Percentiles rank a stretch among this genome's conserved stretches.
Evolutionary conservation across 2,888 invertebrate genomes (phyloP).

Genomic region (Cosmorhoe ocellata): DNA sequence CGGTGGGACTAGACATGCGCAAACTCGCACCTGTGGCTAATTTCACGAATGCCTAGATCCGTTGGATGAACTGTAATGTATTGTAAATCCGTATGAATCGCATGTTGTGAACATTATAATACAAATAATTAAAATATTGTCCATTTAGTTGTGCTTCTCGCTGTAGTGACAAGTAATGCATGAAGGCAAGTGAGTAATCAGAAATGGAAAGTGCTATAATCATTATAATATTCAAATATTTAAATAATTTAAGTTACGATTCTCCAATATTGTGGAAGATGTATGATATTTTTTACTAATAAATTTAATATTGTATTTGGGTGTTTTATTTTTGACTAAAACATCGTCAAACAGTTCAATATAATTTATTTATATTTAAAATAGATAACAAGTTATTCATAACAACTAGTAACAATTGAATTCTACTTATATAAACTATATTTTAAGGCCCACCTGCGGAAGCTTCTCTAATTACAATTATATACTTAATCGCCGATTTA

Average conservation of each 20-base stretch:
- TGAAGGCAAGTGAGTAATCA: slow-evolving; percentile 64
- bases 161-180: slow-evolving; percentile 70
- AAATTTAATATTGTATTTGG: slow-evolving; percentile 79
- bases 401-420: slow-evolving; percentile 19
- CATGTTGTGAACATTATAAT: slow-evolving; percentile 41
- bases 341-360: slow-evolving; percentile 36
- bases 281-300: slow-evolving; percentile 83
- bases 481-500: no score
- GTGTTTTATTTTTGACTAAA: slow-evolving; percentile 55
- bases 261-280: slow-evolving; percentile 83
- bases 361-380: slow-evolving; percentile 29
- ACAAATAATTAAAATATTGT: slow-evolving; percentile 39
- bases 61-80: no score
- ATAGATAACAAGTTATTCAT: slow-evolving; percentile 29
- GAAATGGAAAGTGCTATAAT: slow-evolving; percentile 78
- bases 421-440: neutral
- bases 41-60: no score
- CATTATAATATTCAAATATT: slow-evolving; percentile 79
- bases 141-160: slow-evolving; percentile 66
- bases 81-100: slow-evolving; percentile 41
- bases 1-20: no score
- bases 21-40: no score
- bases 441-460: no score
- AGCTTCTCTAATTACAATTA: no score
- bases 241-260: slow-evolving; percentile 79